Base-by-base conservation (phyloP, 64 coral and sea anemone species). In the Exaiptasia diaphana region DNA sequence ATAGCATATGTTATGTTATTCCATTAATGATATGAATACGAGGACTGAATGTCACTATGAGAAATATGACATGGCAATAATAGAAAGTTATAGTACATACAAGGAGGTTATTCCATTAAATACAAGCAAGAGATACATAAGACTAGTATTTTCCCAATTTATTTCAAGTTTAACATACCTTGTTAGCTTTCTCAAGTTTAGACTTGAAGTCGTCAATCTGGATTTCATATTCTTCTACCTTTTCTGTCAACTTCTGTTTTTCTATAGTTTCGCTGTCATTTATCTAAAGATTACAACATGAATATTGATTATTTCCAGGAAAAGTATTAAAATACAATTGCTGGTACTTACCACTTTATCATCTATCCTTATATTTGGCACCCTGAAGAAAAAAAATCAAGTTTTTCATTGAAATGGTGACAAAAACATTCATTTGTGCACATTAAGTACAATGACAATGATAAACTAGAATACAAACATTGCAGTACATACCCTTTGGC, bases 201-300 rank as follows among this genome's bases (percentile, higher is more conserved):
- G 60, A 67, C 75, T 87, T 87, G 61, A 39, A 87, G 59, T 87
- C 84, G 14, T 87, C 73, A 77, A 87, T 38, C 62, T 87, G 84
- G 29, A 21, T 26, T 78, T 87, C 84, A 78, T 87, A 87, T 67
- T 87, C 73, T 14, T 87, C 84, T 77, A 87, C 59, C 62, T 70
- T 87, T 69, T 87, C 84, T 41, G 45, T 35, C 46, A 87, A 60
- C 37, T 87, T 41, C 27, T 87, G 84, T 44, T 61, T 41, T 55
- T 76, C 72, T 27, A 87, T 87, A 50, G 84, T 87, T 5, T 87
- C 72, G 43, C 73, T 87, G 70, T 87, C 84, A 54, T 87, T 87
- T 41, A 46, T 29, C 84, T 87, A 68, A 78, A 53, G 26, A 39
- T 15, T 14, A 37, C 6, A 14, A 25, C n/a, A 18, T 33, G 7